Evolutionary conservation across 2,797 vertebrate genomes (phyloP), one percentile per base, ranked within the genome.

Genomic region (Galagoides demidoff): DNA sequence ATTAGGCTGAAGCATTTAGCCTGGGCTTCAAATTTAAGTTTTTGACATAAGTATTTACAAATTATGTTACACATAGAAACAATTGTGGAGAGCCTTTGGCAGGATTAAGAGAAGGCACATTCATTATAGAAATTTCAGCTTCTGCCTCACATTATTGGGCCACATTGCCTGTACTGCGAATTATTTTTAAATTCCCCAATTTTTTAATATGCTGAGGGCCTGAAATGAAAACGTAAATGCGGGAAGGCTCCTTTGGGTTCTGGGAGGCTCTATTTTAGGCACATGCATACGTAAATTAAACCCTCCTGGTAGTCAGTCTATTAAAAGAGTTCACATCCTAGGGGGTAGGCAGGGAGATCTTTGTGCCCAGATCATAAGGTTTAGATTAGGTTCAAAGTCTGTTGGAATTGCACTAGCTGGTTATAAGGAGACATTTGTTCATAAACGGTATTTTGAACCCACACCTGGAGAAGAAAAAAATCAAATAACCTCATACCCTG

Each of bases 151-250:
- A 52, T 95, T 93, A 82, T 29, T 91, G 76, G 88, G 76, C 27
- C 94, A 89, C 66, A 52, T 63, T 31, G 52, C 39, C 82, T 81
- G 87, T 66, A 64, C 59, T 93, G 95, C 90, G 81, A 89, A 89
- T 37, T 76, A 68, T 81, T 84, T 94, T 91, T 59, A 43, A 61
- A 73, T 91, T 27, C 39, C 74, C 29, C 85, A 55, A 59, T 89
- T 88, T 70, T 93, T 89, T 66, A 95, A 82, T 89, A 92, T 61
- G 37, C 68, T 78, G n/a, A 95, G 63, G 92, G 37, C 77, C 55
- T 73, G 39, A 49, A 16, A 39, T 76, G 61, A 66, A 66, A 49
- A 82, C 70, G 31, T 25, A 77, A 85, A 63, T 71, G 68, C 20
- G 73, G 49, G 78, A 45, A 61, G 68, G 49, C 23, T 39, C 29